Percentiles rank a stretch among this genome's conserved stretches.
phyloP scores from a whole-genome alignment of 2,113 vertebrate genomes.

The Cacatua alba region DNA sequence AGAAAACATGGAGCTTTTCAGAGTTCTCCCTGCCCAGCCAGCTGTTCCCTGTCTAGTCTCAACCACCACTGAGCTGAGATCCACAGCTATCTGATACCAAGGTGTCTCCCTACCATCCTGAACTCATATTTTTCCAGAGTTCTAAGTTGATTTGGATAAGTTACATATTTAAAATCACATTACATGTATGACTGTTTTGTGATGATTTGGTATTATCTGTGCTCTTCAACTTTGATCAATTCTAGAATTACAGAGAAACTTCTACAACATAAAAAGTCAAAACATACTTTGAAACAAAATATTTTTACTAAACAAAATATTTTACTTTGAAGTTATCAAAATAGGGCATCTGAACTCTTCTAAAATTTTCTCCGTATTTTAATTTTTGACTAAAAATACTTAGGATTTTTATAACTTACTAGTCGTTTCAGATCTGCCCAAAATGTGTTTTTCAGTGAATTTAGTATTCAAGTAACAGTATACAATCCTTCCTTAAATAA shows the following conservation, averaged over 20 bases:
- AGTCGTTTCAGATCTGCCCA: not conserved
- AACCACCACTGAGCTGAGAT: not conserved
- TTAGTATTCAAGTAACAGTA: not conserved
- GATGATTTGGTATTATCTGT: not conserved
- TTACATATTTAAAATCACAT: not conserved
- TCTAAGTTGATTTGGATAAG: not conserved
- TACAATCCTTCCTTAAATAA: not conserved
- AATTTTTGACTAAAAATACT: not conserved
- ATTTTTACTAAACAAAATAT: not conserved
- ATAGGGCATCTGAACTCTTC: not conserved
- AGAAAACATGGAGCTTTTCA: not conserved
- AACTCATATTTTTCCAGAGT: not conserved
- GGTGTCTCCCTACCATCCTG: not conserved
- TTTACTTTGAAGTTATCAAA: not conserved
- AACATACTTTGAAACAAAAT: not conserved
- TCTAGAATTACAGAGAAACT: not conserved
- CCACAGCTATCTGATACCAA: not conserved
- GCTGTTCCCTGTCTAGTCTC: not conserved
- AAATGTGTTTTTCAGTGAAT: not conserved
- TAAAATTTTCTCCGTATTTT: not conserved
- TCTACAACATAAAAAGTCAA: not conserved
- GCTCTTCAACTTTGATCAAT: not conserved
- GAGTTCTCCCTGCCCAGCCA: not conserved
- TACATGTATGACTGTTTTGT: not conserved
- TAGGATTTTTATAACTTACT: not conserved